Evolutionary conservation across 2,797 vertebrate species (phyloP), one percentile per base, ranked within the genome.

Genomic region (Xenops minutus): DNA sequence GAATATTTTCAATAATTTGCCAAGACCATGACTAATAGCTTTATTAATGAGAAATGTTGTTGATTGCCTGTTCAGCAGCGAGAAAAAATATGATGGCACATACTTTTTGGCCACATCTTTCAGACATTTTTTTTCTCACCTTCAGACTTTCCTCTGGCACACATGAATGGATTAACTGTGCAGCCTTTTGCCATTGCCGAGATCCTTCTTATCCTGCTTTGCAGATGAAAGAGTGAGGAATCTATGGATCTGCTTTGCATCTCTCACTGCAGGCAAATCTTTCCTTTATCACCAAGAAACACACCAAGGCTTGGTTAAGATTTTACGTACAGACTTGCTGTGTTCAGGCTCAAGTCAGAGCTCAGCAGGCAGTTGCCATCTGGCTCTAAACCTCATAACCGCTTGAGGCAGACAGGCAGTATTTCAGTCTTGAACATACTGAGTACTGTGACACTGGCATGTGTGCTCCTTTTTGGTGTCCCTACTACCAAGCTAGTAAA

Each of bases 11-110:
- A 85, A 78, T 49, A 30, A 11, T 59, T 80, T 62, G 61, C 62
- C 71, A 39, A 74, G 51, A 81, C 84, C n/a, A 41, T 58, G 64
- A 91, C 62, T 84, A 88, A 81, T 41, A 64, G 76, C 39, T 92
- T 95, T 81, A 91, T 71, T 93, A 81, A 87, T 79, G 51, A 95
- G 66, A 94, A 91, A 59, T 46, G 30, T 73, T 78, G 44, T 71
- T 4, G 16, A 81, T 64, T 20, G 26, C 58, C 58, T 67, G 21
- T 77, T 93, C 81, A 92, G 37, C 54, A 73, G 68, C 1, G 6
- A 59, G 66, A 55, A 39, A 51, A 85, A 51, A 49, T 32, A 51
- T 4, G 39, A 67, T 41, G 67, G 21, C 29, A 29, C n/a, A 15
- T 68, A 23, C 52, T 86, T 91, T 93, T 92, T 85, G 26, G 51